phyloP scores from a whole-genome alignment of 1,140 invertebrate species.

The Saxidomus purpurata region DNA sequence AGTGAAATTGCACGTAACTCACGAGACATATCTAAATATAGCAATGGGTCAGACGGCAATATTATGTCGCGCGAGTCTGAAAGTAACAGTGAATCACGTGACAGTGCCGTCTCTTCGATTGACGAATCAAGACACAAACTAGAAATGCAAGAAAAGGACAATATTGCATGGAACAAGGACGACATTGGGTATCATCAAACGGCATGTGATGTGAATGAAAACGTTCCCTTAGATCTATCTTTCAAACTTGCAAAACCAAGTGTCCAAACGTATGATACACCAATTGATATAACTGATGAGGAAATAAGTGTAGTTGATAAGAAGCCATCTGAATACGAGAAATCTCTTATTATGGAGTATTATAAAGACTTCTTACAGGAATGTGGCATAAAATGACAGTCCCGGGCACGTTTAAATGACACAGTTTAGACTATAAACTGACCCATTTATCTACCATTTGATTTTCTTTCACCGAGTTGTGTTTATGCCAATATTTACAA shows the following conservation, averaged over 20 bases:
- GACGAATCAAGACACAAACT: background rate
- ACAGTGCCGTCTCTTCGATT: background rate
- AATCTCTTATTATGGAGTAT: background rate
- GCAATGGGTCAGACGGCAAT: background rate
- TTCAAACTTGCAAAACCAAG: background rate
- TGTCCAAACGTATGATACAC: background rate
- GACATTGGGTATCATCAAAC: background rate
- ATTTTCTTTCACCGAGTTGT: too few species aligned
- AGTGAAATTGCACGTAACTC: background rate
- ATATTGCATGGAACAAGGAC: background rate
- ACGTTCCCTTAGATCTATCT: background rate
- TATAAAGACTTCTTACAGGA: slow-evolving; percentile 4
- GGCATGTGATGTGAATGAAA: background rate
- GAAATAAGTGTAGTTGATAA: background rate
- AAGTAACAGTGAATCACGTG: background rate
- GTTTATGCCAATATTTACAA: too few species aligned
- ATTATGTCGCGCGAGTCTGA: background rate
- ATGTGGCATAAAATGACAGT: background rate
- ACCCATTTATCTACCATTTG: too few species aligned
- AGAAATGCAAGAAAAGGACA: background rate
- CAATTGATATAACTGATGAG: background rate
- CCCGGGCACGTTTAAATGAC: too few species aligned
- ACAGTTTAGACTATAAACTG: too few species aligned
- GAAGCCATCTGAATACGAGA: background rate
- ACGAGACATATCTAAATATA: background rate